These are phyloP conservation scores for Danio albolineatus DNA, from an alignment of 2,797 vertebrate species.

Conservation along the genomic window DNA sequence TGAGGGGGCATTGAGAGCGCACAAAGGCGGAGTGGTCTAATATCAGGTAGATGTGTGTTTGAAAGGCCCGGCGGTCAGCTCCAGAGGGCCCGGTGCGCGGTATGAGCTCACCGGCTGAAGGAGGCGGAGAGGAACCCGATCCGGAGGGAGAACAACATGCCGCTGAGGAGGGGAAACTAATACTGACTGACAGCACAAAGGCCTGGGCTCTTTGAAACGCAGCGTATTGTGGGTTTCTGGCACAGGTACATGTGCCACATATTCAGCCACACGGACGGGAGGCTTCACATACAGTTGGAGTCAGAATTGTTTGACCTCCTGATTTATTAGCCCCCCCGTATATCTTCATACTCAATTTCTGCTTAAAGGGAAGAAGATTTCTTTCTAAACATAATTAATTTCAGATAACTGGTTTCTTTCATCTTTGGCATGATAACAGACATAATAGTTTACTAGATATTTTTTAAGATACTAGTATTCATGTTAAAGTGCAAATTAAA, in stretches of 20 bases:
- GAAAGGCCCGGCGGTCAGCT: slow-evolving; percentile 58
- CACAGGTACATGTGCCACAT: slow-evolving; percentile 50
- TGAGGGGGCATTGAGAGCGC: slow-evolving; percentile 52
- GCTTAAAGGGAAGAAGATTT: too few species aligned
- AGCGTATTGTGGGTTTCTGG: slow-evolving; percentile 49
- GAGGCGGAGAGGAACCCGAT: slow-evolving; percentile 58
- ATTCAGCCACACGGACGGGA: slow-evolving; percentile 8
- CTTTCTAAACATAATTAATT: too few species aligned
- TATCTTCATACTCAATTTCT: too few species aligned
- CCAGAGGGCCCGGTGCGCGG: slow-evolving; percentile 52
- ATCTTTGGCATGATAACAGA: too few species aligned
- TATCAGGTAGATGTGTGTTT: slow-evolving; percentile 62
- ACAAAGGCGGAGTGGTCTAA: slow-evolving; percentile 59
- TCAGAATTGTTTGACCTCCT: too few species aligned
- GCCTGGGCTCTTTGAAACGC: slow-evolving; percentile 47
- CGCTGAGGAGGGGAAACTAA: slow-evolving; percentile 54
- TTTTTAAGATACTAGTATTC: too few species aligned
- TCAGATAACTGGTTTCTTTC: too few species aligned
- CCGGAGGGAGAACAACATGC: slow-evolving; percentile 44
- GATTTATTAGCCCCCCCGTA: too few species aligned
- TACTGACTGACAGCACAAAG: slow-evolving; percentile 57
- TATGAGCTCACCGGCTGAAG: slow-evolving; percentile 59
- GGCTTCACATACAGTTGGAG: neutral
- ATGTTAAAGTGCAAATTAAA: too few species aligned
- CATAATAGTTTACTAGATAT: too few species aligned